A percentile compares a stretch with the other conserved stretches of the same genome.
phyloP scores from a whole-genome alignment of 2,797 vertebrate genomes.

The Rhynchotus rufescens region DNA sequence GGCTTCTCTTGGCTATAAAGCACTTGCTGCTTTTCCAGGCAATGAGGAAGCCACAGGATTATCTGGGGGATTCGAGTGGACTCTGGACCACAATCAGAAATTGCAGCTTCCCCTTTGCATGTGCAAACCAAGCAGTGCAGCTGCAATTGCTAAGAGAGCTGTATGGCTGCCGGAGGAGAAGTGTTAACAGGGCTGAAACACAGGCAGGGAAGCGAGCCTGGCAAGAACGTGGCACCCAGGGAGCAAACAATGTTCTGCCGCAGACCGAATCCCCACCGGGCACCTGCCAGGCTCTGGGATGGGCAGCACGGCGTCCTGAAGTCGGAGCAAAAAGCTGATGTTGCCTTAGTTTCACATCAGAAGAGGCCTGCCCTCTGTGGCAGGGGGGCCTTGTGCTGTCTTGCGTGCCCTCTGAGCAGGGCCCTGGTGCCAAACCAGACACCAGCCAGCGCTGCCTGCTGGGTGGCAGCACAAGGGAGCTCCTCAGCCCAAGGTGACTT shows the following conservation, averaged over 20 bases:
- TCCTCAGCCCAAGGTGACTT: not conserved
- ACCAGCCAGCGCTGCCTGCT: not conserved
- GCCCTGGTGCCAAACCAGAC: not conserved
- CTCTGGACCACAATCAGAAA: conserved; percentile 50
- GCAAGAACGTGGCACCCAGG: accelerated
- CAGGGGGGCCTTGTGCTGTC: accelerated
- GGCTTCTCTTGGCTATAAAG: conserved; percentile 4
- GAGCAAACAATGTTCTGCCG: not conserved
- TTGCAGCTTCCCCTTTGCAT: conserved; percentile 10
- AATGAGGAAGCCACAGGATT: conserved; percentile 33
- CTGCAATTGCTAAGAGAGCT: not conserved
- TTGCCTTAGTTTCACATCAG: not conserved
- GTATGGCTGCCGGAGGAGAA: not conserved
- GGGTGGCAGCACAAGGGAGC: not conserved
- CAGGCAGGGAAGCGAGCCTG: accelerated
- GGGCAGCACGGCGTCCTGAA: not conserved
- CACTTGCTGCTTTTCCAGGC: conserved; percentile 21
- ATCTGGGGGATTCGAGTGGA: conserved; percentile 11
- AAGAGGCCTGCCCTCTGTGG: not conserved
- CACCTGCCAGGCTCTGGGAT: not conserved
- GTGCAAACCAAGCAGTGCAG: conserved; percentile 6
- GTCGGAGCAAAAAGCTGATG: not conserved
- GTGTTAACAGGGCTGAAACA: not conserved
- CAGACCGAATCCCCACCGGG: not conserved
- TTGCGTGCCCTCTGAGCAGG: not conserved